Evolutionary conservation across 92 coral and sea anemone species (phyloP), one percentile per base, ranked within the genome.

Genomic region (Heliopora coerulea): DNA sequence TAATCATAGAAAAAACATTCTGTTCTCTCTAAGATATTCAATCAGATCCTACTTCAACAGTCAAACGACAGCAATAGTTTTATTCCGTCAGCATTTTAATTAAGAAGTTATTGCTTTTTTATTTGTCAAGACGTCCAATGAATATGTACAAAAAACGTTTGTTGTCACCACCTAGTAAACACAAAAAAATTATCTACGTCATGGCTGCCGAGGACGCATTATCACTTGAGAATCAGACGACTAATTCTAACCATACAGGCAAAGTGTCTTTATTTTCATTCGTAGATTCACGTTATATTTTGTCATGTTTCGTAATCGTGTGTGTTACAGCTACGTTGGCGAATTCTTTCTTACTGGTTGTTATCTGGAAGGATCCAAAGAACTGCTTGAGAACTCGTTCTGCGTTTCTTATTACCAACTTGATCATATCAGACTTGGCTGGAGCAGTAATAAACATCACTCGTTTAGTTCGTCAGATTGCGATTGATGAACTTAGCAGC

Each of bases 351-450:
- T 29, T 64, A 11, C 44, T 64, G 72, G 40, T 64, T n/a, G 72
- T 64, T 33, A 25, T 64, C 39, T 64, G 72, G 72, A 64, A 64
- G 44, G 72, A 64, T 39, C 72, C 72, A 19, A 41, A 39, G 30
- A 64, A 64, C 13, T 64, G 72, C 28, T 39, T 64, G 39, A 64
- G 72, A 41, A 64, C 52, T 14, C 72, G 72, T 41, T 50, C 54
- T 15, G 39, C 42, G 19, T 64, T 64, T 13, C 54, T 64, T 31
- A 39, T 64, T 17, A 64, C 31, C 26, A 64, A 64, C 44, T 39
- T 39, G 29, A 64, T 64, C 14, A 10, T 41, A 19, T 48, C 72
- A 23, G 72, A 64, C 28, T 27, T 61, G 3, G 31, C 39, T 19
- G 72, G 30, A 39, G 72, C 50, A 21, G 32, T 39, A 50, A 18